phyloP scores from a whole-genome alignment of 2,797 vertebrate species.

The Synanceia verrucosa region DNA sequence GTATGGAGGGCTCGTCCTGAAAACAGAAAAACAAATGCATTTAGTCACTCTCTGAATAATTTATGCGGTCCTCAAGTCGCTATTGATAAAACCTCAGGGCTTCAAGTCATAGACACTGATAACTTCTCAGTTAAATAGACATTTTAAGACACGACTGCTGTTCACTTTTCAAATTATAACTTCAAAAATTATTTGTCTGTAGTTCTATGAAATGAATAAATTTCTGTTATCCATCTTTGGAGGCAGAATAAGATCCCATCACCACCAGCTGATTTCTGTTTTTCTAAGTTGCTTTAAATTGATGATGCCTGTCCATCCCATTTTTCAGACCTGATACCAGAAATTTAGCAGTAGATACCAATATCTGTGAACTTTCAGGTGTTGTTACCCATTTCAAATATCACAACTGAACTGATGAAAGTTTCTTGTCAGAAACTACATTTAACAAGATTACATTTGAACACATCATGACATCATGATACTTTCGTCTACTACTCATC shows the following conservation, averaged over 20 bases:
- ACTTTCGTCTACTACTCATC: too few species aligned
- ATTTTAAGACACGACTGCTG: not conserved
- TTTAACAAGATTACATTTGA: too few species aligned
- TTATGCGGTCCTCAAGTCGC: not conserved
- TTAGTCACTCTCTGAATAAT: not conserved
- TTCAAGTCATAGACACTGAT: not conserved
- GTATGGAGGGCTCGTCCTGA: slow-evolving; percentile 93
- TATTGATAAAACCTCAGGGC: not conserved
- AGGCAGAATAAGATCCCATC: not conserved
- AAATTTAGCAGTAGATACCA: too few species aligned
- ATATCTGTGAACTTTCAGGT: too few species aligned
- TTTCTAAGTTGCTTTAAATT: not conserved
- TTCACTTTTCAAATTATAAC: not conserved
- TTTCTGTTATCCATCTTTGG: not conserved
- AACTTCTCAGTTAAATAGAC: not conserved
- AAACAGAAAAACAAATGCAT: slow-evolving; percentile 13
- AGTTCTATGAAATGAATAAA: not conserved
- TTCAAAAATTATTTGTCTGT: not conserved
- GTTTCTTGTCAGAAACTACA: too few species aligned
- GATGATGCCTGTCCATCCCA: not conserved
- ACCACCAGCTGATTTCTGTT: not conserved
- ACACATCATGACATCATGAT: too few species aligned
- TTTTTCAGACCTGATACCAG: too few species aligned
- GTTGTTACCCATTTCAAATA: too few species aligned
- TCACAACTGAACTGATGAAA: too few species aligned